Percentiles rank a stretch among this genome's conserved stretches.
phyloP scores from a whole-genome alignment of 2,113 vertebrate genomes.

The Furnarius figulus region DNA sequence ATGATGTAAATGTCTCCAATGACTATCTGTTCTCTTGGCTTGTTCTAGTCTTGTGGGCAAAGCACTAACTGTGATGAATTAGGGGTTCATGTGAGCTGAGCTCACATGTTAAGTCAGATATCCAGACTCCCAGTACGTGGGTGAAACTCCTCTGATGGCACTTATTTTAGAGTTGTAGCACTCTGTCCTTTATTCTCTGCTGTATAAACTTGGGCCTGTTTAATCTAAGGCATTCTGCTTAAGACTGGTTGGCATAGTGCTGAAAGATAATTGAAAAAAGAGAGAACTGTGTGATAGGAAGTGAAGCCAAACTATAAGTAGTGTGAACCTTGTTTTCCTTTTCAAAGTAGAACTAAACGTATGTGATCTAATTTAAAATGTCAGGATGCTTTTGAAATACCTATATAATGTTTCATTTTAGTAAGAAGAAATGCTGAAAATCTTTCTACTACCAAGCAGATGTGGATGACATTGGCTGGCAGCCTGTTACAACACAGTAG shows the following conservation, averaged over 20 bases:
- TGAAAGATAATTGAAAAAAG: not conserved
- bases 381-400: not conserved
- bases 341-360: not conserved
- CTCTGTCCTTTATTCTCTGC: not conserved
- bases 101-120: not conserved
- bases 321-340: conserved; percentile 3
- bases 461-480: not conserved
- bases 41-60: not conserved
- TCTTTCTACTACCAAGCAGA: not conserved
- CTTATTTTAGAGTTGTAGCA: not conserved
- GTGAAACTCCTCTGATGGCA: not conserved
- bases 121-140: not conserved
- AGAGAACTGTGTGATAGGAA: not conserved
- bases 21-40: not conserved
- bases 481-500: not conserved
- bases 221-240: not conserved
- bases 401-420: not conserved
- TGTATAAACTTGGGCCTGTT: not conserved
- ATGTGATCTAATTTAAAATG: not conserved
- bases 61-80: not conserved
- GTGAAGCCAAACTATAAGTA: not conserved
- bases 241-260: not conserved
- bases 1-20: not conserved
- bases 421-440: not conserved
- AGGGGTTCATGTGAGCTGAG: not conserved